Evolutionary conservation across 2,113 vertebrate species (phyloP), one percentile per base, ranked within the genome.

Genomic region (Sorex fumeus): DNA sequence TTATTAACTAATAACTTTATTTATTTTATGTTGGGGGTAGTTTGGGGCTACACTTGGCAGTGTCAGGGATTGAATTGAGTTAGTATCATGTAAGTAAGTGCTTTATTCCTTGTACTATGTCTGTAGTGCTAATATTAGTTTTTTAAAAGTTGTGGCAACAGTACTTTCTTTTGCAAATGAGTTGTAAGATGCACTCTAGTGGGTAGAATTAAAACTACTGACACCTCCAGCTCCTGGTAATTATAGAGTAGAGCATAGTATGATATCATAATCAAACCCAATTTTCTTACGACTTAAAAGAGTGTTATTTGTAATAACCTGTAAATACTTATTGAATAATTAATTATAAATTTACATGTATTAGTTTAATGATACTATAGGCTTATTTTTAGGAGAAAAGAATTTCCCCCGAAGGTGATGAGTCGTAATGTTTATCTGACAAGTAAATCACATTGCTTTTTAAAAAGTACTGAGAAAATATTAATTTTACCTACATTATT

Each of bases 221-320:
- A 88, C 47, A 45, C 28, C 0, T 0, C 23, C 62, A 57, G 9
- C 1, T 94, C 91, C 2, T 45, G 66, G 76, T 77, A 88, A 85
- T 93, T 94, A 60, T n/a, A 69, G 70, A 78, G 34, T 47, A 85
- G 79, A 79, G n/a, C 34, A 70, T 88, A n/a, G 0, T 11, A 10
- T 34, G 4, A 85, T 94, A 90, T 93, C 8, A 93, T 71, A 32
- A 7, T 78, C 87, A 96, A 96, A 93, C 47, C 0, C 3, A 36
- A 34, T 94, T 94, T 96, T 84, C 76, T 91, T 40, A 0, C 92
- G 82, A 62, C 27, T 70, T 93, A 74, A 60, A 76, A 96, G 67
- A 76, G 28, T 57, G 50, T 94, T 92, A 96, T 90, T 96, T 95
- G 87, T 8, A 36, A 84, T 91, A 91, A 95, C 92, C 79, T 96